phyloP scores from a whole-genome alignment of 2,797 vertebrate genomes.

The Tragelaphus oryx region DNA sequence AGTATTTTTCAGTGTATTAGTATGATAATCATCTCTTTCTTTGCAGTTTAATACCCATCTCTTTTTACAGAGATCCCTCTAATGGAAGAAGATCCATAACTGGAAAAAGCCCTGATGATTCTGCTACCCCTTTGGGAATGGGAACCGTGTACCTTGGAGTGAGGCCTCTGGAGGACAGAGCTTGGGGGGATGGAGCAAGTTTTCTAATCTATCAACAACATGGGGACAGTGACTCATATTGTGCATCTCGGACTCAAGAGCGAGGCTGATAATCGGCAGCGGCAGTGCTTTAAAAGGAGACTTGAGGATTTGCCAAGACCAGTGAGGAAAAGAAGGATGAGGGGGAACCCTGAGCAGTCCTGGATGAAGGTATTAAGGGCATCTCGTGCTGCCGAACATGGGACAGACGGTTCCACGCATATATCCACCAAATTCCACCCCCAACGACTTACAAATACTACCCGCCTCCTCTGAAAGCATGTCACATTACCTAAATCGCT shows the following conservation, averaged over 20 bases:
- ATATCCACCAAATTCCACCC: constrained; percentile 48
- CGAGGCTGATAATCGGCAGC: constrained; percentile 26
- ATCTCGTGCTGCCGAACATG: constrained; percentile 60
- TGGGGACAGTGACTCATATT: constrained; percentile 44
- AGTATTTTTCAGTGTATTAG: not conserved
- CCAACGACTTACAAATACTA: constrained; percentile 56
- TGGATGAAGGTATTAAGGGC: constrained; percentile 45
- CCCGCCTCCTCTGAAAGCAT: constrained; percentile 77
- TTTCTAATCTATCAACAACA: not conserved
- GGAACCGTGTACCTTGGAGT: constrained; percentile 48
- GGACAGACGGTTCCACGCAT: constrained; percentile 52
- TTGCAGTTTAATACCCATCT: constrained; percentile 41
- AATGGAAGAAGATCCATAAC: constrained; percentile 86
- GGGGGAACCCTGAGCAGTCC: constrained; percentile 30
- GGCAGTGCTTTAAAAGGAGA: constrained; percentile 66
- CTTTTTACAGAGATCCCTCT: constrained; percentile 87
- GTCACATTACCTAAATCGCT: constrained; percentile 77
- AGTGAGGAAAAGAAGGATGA: constrained; percentile 49
- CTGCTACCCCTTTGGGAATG: constrained; percentile 35
- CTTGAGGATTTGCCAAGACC: constrained; percentile 73
- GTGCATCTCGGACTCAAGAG: constrained; percentile 43
- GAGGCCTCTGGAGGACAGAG: not conserved
- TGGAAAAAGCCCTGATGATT: not conserved
- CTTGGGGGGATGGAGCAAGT: not conserved
- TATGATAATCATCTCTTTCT: constrained; percentile 52